phyloP scores from a whole-genome alignment of 2,113 vertebrate genomes.

The Nannospalax galili region DNA sequence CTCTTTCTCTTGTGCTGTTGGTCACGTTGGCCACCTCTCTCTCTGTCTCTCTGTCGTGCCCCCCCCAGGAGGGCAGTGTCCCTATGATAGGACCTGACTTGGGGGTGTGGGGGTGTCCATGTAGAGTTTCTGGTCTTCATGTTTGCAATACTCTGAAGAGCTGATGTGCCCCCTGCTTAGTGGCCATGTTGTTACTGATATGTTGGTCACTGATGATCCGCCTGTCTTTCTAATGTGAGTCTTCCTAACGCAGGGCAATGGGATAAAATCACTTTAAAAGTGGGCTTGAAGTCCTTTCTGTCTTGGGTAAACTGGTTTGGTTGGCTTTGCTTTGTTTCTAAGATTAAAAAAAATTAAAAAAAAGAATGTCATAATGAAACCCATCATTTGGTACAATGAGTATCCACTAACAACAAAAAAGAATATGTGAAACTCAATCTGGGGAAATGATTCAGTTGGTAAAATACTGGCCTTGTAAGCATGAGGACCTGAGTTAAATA shows the following conservation, averaged over 20 bases:
- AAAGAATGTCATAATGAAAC: neutral
- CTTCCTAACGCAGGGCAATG: neutral
- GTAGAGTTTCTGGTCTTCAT: neutral
- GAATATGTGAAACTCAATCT: neutral
- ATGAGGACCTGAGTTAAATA: neutral
- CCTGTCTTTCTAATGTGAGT: neutral
- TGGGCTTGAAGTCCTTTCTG: neutral
- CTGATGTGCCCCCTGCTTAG: neutral
- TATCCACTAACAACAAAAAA: neutral
- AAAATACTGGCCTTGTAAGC: neutral
- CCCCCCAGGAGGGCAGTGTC: neutral
- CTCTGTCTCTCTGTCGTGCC: too few relatives aligned
- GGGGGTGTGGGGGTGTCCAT: fast-evolving
- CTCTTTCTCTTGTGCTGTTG: too few relatives aligned
- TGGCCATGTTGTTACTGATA: too few relatives aligned
- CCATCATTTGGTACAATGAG: neutral
- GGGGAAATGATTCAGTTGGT: neutral
- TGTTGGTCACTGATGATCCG: too few relatives aligned
- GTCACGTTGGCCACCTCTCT: too few relatives aligned
- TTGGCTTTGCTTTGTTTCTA: too few relatives aligned
- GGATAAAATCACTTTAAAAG: conserved; percentile 21
- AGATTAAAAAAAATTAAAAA: too few relatives aligned
- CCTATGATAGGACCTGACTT: neutral
- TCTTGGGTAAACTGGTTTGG: neutral
- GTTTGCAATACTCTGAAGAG: neutral